Percentiles rank a stretch among this genome's conserved stretches.
phyloP scores from a whole-genome alignment of 1,140 invertebrate species.

The Drosophila obscura region DNA sequence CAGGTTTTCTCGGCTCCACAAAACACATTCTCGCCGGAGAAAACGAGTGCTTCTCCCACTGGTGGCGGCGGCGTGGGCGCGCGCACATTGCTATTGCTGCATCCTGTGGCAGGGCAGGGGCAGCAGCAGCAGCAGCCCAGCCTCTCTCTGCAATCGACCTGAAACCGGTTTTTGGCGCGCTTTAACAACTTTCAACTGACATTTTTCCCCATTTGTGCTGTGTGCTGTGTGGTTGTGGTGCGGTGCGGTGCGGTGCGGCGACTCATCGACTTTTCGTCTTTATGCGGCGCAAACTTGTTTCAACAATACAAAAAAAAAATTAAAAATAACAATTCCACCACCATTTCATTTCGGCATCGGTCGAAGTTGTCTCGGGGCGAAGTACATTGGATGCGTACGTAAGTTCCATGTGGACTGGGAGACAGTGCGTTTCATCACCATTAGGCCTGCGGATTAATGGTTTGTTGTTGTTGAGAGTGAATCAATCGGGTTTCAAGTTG shows the following conservation, averaged over 20 bases:
- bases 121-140: conserved; percentile 12
- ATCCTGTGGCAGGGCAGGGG: conserved; percentile 48
- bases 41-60: conserved; percentile 14
- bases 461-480: too few relatives aligned
- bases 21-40: conserved; percentile 9
- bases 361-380: too few relatives aligned
- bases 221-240: background rate
- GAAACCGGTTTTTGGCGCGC: conserved; percentile 73
- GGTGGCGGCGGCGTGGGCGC: conserved; percentile 43
- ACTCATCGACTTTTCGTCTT: conserved; percentile 18
- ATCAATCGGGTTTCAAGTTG: too few relatives aligned
- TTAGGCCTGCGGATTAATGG: too few relatives aligned
- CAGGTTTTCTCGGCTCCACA: conserved; percentile 40
- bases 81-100: conserved; percentile 31
- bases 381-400: too few relatives aligned
- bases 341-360: too few relatives aligned
- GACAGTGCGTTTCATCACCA: too few relatives aligned
- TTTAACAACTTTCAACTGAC: conserved; percentile 49
- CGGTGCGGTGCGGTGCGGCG: background rate
- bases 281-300: conserved; percentile 3
- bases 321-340: background rate
- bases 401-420: too few relatives aligned
- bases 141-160: background rate
- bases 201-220: conserved; percentile 45
- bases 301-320: background rate